phyloP scores from a whole-genome alignment of 2,888 invertebrate species.

The Mimumesa dahlbomi region DNA sequence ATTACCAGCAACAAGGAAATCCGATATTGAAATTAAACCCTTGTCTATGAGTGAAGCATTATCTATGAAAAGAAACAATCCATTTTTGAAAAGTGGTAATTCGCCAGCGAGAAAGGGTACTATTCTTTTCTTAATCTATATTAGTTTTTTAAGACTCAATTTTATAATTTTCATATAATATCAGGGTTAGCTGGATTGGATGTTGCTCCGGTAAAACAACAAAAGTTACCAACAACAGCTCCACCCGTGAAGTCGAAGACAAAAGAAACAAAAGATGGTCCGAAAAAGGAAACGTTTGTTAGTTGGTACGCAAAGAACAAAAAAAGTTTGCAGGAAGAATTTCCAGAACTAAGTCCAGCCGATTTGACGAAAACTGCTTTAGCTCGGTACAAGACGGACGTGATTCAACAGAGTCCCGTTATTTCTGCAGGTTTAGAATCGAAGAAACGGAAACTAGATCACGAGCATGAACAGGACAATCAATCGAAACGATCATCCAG shows the following conservation, averaged over 20 bases:
- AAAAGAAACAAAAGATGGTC: conserved; percentile 51
- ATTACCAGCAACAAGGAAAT: conserved; percentile 56
- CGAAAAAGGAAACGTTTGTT: conserved; percentile 82
- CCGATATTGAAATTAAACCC: conserved; percentile 73
- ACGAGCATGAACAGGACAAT: conserved; percentile 50
- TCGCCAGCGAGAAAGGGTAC: conserved; percentile 60
- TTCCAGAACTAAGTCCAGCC: conserved; percentile 81
- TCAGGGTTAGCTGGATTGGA: conserved; percentile 68
- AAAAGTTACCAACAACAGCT: conserved; percentile 50
- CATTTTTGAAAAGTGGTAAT: conserved; percentile 80
- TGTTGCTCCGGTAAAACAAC: conserved; percentile 69
- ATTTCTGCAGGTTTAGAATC: conserved; percentile 46
- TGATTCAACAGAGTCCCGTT: conserved; percentile 29
- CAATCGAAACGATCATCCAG: conserved; percentile 66
- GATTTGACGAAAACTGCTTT: conserved; percentile 83
- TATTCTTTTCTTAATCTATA: background rate
- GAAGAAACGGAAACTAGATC: conserved; percentile 71
- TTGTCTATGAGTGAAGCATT: conserved; percentile 62
- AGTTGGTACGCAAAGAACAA: conserved; percentile 85
- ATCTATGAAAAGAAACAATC: conserved; percentile 77
- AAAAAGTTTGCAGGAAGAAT: conserved; percentile 81
- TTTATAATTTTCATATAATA: conserved; percentile 7
- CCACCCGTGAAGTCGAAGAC: conserved; percentile 58
- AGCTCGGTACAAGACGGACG: conserved; percentile 81
- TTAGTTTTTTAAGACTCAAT: no score